Evolutionary conservation across 1,140 invertebrate genomes (phyloP).

Genomic region (Orchestia grillus): DNA sequence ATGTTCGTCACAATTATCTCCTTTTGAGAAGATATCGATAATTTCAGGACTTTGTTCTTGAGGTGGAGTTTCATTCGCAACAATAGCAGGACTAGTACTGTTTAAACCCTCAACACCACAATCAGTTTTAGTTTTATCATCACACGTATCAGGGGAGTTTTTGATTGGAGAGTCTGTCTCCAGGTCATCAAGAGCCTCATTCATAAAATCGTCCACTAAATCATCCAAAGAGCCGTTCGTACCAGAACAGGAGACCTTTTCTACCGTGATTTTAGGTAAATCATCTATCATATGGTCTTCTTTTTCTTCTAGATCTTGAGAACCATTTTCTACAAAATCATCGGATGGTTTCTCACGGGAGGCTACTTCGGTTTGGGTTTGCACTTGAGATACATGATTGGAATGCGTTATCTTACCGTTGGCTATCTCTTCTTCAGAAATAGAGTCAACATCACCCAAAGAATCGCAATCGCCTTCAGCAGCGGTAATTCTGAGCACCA

Average conservation of each 20-base stretch:
- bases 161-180: conserved; percentile 10
- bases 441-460: conserved; percentile 41
- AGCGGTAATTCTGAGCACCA: neutral
- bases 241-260: neutral
- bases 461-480: conserved; percentile 33
- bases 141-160: neutral
- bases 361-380: neutral
- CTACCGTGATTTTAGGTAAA: neutral
- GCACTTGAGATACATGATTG: neutral
- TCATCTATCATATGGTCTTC: neutral
- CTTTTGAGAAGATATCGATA: neutral
- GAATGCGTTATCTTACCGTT: neutral
- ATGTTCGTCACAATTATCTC: conserved; percentile 6
- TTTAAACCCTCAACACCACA: neutral
- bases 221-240: conserved; percentile 19
- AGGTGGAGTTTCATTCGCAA: neutral
- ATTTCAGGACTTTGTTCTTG: conserved; percentile 54
- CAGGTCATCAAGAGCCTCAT: conserved; percentile 53
- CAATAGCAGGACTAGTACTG: neutral
- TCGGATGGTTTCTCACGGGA: neutral
- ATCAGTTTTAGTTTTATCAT: conserved; percentile 41
- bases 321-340: neutral
- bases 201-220: conserved; percentile 60
- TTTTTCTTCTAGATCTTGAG: neutral
- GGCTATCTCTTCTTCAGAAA: conserved; percentile 35